phyloP scores from a whole-genome alignment of 2,797 vertebrate genomes.

The Australoheros facetus region DNA sequence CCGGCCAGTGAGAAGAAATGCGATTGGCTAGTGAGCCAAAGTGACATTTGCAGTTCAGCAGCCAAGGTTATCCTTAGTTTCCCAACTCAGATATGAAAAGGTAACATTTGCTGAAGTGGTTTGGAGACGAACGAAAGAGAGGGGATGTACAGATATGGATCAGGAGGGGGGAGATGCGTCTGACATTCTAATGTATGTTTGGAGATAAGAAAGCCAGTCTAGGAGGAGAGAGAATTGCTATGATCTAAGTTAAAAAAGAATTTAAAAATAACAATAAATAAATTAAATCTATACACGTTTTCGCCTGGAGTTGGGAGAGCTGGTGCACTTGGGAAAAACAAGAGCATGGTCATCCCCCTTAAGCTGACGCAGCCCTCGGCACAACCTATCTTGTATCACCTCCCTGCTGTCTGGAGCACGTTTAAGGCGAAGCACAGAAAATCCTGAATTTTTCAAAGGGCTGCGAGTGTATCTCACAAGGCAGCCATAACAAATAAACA shows the following conservation, averaged over 20 bases:
- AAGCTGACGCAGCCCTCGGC: conserved; percentile 35
- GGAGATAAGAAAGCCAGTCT: conserved; percentile 39
- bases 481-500: background rate
- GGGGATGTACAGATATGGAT: conserved; percentile 59
- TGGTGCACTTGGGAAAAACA: conserved; percentile 38
- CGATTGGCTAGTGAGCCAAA: conserved; percentile 49
- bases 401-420: conserved; percentile 27
- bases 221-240: conserved; percentile 22
- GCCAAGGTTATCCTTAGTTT: conserved; percentile 73
- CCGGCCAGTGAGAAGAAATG: conserved; percentile 20
- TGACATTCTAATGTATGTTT: conserved; percentile 75
- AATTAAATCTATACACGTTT: conserved; percentile 17
- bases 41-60: conserved; percentile 74
- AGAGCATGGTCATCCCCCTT: conserved; percentile 41
- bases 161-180: conserved; percentile 57
- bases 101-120: conserved; percentile 74
- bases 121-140: conserved; percentile 24
- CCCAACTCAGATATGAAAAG: conserved; percentile 63
- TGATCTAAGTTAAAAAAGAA: conserved; percentile 32
- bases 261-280: background rate
- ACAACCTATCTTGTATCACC: conserved; percentile 45
- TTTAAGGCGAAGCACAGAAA: conserved; percentile 6
- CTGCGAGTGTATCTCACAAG: background rate
- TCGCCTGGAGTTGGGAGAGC: conserved; percentile 35
- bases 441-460: background rate